Percentiles rank a stretch among this genome's conserved stretches.
These are phyloP conservation scores for Daubentonia madagascariensis DNA, from an alignment of 2,113 vertebrate genomes.

Conservation along the genomic window DNA sequence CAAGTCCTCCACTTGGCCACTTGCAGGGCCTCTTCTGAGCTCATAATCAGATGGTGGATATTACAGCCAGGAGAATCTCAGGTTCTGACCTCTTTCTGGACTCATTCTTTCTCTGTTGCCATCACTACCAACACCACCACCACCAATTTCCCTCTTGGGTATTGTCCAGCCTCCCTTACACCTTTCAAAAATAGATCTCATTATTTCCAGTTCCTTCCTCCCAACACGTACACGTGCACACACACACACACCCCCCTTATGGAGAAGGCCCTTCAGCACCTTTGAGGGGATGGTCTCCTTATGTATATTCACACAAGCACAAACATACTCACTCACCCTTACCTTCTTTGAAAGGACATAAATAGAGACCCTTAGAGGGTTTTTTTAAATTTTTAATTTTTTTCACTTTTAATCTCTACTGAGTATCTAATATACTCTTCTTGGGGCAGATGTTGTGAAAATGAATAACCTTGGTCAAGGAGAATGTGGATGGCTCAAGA, in stretches of 20 bases:
- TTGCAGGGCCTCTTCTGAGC: not conserved
- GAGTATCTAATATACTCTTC: not conserved
- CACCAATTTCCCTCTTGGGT: not conserved
- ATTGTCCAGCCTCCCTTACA: not conserved
- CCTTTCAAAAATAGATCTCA: not conserved
- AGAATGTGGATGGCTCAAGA: constrained; percentile 7
- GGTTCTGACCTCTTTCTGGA: not conserved
- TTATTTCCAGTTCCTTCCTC: not conserved
- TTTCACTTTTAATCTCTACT: not conserved
- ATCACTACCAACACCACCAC: not conserved
- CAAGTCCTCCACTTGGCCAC: not conserved
- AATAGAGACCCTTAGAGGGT: not conserved
- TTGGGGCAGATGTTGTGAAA: constrained; percentile 2
- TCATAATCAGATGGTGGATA: not conserved
- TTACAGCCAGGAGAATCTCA: not conserved
- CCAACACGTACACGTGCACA: not conserved
- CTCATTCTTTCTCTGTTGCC: not conserved
- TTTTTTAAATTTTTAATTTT: not conserved
- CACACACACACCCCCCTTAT: not conserved
- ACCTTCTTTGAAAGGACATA: constrained; percentile 13
- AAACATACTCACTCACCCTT: not conserved
- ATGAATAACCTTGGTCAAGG: constrained; percentile 43
- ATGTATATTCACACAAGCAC: not conserved
- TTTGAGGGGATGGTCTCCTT: not conserved
- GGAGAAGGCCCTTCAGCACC: not conserved